Evolutionary conservation across 2,888 invertebrate species (phyloP).

Genomic region (Heliconius hortense): DNA sequence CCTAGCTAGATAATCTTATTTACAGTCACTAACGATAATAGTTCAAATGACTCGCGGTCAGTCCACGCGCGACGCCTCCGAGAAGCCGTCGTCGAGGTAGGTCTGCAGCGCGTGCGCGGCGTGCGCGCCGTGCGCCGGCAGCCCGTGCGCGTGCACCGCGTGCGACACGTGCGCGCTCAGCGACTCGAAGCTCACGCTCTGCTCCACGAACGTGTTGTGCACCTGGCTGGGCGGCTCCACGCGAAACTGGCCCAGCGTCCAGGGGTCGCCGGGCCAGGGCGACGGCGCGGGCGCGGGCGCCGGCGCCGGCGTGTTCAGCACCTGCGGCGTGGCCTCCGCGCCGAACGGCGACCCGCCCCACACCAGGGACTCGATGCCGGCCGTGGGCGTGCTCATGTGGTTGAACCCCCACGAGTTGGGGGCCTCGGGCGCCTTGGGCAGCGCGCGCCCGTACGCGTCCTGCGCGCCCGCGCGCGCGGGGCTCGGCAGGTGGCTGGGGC

Average conservation of each 20-base stretch:
- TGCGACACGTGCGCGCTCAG: conserved; percentile 62
- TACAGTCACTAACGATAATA: conserved; percentile 74
- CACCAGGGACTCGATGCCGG: conserved; percentile 65
- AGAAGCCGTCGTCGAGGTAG: conserved; percentile 68
- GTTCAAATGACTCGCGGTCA: conserved; percentile 71
- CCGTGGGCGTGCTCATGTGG: conserved; percentile 53
- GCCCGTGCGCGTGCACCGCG: conserved; percentile 56
- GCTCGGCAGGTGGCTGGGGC: conserved; percentile 64
- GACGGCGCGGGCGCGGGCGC: conserved; percentile 62
- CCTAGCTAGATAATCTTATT: conserved; percentile 76
- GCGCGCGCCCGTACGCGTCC: conserved; percentile 60
- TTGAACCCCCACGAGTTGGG: conserved; percentile 65
- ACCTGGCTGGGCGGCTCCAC: conserved; percentile 68
- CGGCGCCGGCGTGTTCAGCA: conserved; percentile 66
- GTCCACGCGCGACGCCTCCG: conserved; percentile 72
- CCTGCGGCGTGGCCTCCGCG: conserved; percentile 44
- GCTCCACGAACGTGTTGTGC: conserved; percentile 71
- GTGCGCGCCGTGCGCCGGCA: conserved; percentile 60
- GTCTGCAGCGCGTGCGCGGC: conserved; percentile 59
- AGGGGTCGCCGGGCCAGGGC: conserved; percentile 57
- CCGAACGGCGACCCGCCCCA: conserved; percentile 61
- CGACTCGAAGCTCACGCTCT: conserved; percentile 68
- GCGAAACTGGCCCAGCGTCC: conserved; percentile 71
- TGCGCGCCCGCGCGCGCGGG: conserved; percentile 63
- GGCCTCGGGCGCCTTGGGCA: conserved; percentile 61